Percentiles rank a stretch among this genome's conserved stretches.
These are phyloP conservation scores for Drosophila simulans DNA, from an alignment of 1,140 invertebrate genomes.

Conservation along the genomic window DNA sequence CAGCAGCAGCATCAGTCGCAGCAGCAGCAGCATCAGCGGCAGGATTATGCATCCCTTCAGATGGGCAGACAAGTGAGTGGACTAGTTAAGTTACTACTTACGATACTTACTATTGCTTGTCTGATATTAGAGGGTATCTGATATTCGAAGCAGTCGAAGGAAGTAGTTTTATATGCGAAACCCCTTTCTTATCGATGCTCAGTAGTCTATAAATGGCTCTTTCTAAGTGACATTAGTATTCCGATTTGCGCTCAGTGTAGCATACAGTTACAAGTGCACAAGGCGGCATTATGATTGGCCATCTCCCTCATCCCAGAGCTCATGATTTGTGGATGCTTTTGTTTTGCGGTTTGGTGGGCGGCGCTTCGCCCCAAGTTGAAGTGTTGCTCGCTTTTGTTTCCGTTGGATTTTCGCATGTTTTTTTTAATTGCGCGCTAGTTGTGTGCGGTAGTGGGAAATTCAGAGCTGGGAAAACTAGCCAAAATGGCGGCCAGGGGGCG, in stretches of 20 bases:
- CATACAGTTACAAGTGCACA: neutral
- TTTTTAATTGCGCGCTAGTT: conserved; percentile 41
- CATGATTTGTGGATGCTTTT: conserved; percentile 66
- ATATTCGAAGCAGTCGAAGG: no score
- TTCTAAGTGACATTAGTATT: no score
- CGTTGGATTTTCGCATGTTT: conserved; percentile 17
- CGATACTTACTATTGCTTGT: no score
- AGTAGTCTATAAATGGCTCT: no score
- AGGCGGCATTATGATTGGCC: conserved; percentile 9
- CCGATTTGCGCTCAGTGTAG: neutral
- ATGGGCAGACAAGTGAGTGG: neutral
- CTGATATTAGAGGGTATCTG: no score
- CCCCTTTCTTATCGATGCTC: no score
- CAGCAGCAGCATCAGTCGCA: conserved; percentile 9
- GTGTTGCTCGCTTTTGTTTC: conserved; percentile 20
- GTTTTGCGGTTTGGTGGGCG: conserved; percentile 70
- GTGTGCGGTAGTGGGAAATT: conserved; percentile 7
- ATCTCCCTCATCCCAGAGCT: conserved; percentile 28
- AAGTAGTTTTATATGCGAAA: no score
- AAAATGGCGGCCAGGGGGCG: conserved; percentile 52
- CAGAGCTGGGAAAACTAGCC: conserved; percentile 12
- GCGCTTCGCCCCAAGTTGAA: conserved; percentile 48
- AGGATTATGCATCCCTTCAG: conserved; percentile 13
- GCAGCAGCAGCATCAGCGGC: conserved; percentile 17
- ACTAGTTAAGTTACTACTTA: neutral